phyloP scores from a whole-genome alignment of 2,113 vertebrate genomes.

The Clinocottus analis region DNA sequence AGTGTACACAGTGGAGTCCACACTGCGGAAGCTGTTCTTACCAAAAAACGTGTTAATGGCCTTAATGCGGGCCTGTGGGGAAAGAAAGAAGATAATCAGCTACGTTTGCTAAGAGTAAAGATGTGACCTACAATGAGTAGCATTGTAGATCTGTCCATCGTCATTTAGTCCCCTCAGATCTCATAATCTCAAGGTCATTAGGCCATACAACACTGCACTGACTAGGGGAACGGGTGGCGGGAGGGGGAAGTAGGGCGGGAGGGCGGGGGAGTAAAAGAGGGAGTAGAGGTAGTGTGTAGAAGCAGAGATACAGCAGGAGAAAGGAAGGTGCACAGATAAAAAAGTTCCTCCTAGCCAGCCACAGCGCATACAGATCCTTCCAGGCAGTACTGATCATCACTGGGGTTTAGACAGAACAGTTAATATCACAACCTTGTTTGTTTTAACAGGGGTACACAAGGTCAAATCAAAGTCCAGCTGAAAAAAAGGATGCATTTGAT shows the following conservation, averaged over 20 bases:
- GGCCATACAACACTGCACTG: conserved; percentile 78
- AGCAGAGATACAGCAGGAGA: conserved; percentile 8
- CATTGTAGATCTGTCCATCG: background rate
- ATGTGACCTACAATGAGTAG: background rate
- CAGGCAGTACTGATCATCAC: conserved; percentile 87
- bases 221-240: conserved; percentile 30
- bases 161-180: conserved; percentile 81
- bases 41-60: conserved; percentile 99
- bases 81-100: background rate
- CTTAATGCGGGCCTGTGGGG: conserved; percentile 94
- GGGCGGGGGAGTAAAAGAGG: background rate
- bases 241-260: background rate
- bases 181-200: conserved; percentile 85
- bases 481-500: conserved; percentile 2
- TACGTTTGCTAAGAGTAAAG: background rate
- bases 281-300: conserved; percentile 14
- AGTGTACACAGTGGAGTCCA: conserved; percentile 90
- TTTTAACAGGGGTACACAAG: conserved; percentile 18
- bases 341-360: conserved; percentile 64
- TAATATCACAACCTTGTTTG: background rate
- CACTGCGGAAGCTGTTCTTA: conserved; percentile 92
- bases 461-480: conserved; percentile 31
- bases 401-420: conserved; percentile 54
- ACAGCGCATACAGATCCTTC: conserved; percentile 80
- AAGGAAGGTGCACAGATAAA: conserved; percentile 26